These are phyloP conservation scores for Cataglyphis albicans DNA, from an alignment of 2,888 invertebrate species.

Conservation along the genomic window DNA sequence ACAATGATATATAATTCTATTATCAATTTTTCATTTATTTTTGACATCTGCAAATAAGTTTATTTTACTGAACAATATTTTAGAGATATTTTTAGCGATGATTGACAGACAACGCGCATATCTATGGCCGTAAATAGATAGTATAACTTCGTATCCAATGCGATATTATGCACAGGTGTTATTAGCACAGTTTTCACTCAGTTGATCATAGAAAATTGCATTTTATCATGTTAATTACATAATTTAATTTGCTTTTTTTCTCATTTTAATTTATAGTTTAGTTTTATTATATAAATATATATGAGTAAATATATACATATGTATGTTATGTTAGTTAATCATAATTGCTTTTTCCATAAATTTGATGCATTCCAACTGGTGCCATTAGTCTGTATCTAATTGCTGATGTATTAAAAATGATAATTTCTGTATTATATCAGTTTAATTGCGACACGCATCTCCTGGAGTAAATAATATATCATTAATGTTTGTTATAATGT, in stretches of 20 bases:
- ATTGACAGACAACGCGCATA: slow-evolving; percentile 20
- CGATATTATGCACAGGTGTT: slow-evolving; percentile 24
- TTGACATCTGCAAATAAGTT: neutral
- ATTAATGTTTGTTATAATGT: slow-evolving; percentile 24
- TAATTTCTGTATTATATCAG: slow-evolving; percentile 14
- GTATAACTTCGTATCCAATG: slow-evolving; percentile 33
- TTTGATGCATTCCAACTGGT: slow-evolving; percentile 38
- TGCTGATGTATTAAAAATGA: slow-evolving; percentile 16
- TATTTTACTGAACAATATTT: slow-evolving; percentile 25
- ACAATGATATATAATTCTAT: neutral
- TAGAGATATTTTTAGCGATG: slow-evolving; percentile 33
- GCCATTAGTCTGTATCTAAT: slow-evolving; percentile 19
- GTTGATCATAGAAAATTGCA: slow-evolving; percentile 15
- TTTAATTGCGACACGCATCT: neutral
- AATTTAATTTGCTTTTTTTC: slow-evolving; percentile 7
- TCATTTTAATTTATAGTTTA: neutral
- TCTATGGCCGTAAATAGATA: slow-evolving; percentile 51
- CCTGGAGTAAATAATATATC: slow-evolving; percentile 7
- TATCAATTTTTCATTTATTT: slow-evolving; percentile 1
- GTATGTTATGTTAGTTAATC: slow-evolving; percentile 4
- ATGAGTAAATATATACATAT: neutral
- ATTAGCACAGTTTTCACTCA: slow-evolving; percentile 27
- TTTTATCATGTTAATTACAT: slow-evolving; percentile 28
- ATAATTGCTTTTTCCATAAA: slow-evolving; percentile 14
- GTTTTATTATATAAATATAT: slow-evolving; percentile 23